Conservation (phyloP, 1,140 invertebrate genomes). For the Babylonia areolata region DNA sequence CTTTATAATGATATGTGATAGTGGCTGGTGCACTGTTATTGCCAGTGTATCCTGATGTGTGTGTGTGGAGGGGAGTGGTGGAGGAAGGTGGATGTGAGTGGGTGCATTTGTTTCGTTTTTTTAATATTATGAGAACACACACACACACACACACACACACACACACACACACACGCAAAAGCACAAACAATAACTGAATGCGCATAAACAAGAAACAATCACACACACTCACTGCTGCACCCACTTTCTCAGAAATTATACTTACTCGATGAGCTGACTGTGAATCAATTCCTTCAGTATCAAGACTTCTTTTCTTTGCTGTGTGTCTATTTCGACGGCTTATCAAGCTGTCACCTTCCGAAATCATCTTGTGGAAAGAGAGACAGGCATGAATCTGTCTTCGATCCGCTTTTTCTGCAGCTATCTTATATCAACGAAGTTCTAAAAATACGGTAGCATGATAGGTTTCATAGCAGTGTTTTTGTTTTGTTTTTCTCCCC, state of each 20-base stretch:
- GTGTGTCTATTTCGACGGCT: slow-evolving; percentile 1
- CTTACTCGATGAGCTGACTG: background rate
- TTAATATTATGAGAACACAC: too few relatives aligned
- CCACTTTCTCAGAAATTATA: background rate
- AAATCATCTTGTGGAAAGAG: background rate
- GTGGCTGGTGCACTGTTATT: too few relatives aligned
- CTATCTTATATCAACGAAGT: background rate
- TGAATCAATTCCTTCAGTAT: background rate
- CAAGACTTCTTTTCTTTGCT: background rate
- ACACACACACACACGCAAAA: background rate
- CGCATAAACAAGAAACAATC: background rate
- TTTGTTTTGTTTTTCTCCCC: too few relatives aligned
- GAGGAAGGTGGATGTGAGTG: too few relatives aligned
- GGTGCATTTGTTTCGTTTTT: too few relatives aligned
- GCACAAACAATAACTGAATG: background rate
- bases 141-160: slow-evolving; percentile 14
- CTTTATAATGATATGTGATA: too few relatives aligned
- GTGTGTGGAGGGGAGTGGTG: too few relatives aligned
- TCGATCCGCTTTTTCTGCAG: too few relatives aligned
- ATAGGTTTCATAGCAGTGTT: background rate
- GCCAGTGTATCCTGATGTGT: too few relatives aligned
- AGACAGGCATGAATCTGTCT: too few relatives aligned
- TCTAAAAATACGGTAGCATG: background rate
- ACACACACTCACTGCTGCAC: background rate
- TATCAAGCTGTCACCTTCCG: background rate